Conservation (phyloP, 2,113 vertebrate genomes). For the Cnemophilus loriae region DNA sequence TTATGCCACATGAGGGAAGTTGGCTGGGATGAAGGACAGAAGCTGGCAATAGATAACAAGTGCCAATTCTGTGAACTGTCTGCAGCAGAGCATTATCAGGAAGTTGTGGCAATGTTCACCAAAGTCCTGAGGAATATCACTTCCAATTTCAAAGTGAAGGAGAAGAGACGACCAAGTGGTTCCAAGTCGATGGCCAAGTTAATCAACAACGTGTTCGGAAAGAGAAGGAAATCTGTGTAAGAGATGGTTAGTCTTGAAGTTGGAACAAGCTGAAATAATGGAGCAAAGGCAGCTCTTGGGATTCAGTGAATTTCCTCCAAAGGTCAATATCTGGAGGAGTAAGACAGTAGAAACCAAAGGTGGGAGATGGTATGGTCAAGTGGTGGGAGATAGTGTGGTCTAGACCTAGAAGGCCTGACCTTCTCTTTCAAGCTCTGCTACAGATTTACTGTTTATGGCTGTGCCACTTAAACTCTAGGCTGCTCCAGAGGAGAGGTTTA, state of each 20-base stretch:
- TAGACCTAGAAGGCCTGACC: neutral
- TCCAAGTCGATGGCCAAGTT: slow-evolving; percentile 86
- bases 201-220: slow-evolving; percentile 88
- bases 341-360: neutral
- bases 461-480: neutral
- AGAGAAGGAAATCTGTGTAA: slow-evolving; percentile 87
- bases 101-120: slow-evolving; percentile 82
- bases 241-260: neutral
- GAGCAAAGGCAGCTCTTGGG: neutral
- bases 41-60: slow-evolving; percentile 74
- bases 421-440: neutral
- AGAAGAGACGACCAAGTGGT: slow-evolving; percentile 80
- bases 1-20: slow-evolving; percentile 84
- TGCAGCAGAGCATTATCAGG: slow-evolving; percentile 83
- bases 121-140: slow-evolving; percentile 74
- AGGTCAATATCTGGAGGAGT: neutral
- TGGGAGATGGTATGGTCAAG: neutral
- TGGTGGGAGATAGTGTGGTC: no score
- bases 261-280: neutral
- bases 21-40: slow-evolving; percentile 80
- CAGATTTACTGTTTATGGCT: neutral
- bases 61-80: slow-evolving; percentile 88
- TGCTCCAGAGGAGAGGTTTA: neutral
- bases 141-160: slow-evolving; percentile 73
- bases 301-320: neutral